A percentile compares a stretch with the other conserved stretches of the same genome.
phyloP scores from a whole-genome alignment of 2,113 vertebrate species.

The Anseranas semipalmata region DNA sequence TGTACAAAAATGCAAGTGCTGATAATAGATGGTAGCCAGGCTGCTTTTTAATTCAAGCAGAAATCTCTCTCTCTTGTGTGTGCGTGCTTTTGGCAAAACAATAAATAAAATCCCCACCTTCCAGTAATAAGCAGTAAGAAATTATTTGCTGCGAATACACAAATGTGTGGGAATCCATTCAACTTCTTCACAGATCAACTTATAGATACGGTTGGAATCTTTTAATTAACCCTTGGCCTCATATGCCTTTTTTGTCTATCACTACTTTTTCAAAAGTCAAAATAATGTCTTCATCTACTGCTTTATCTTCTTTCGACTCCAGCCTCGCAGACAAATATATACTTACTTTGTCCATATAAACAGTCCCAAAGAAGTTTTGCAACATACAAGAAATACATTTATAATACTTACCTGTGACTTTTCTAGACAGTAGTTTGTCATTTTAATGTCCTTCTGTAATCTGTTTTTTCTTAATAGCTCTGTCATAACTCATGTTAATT shows the following conservation, averaged over 20 bases:
- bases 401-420: background rate
- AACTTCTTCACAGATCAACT: background rate
- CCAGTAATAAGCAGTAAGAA: background rate
- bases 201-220: conserved; percentile 1
- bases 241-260: conserved; percentile 3
- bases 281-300: background rate
- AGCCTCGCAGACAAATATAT: background rate
- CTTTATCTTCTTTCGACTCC: background rate
- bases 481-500: background rate
- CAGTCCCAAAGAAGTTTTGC: background rate
- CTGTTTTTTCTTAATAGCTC: background rate
- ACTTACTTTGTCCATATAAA: background rate
- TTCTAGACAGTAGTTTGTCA: background rate
- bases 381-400: background rate
- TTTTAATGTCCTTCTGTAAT: background rate
- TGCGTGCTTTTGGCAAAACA: background rate
- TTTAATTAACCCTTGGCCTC: conserved; percentile 26
- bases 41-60: background rate
- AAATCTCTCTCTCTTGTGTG: background rate
- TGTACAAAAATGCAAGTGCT: background rate
- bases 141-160: background rate
- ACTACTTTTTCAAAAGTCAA: background rate
- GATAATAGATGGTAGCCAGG: background rate
- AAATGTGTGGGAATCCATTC: background rate
- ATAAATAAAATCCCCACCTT: conserved; percentile 6